Percentiles rank a stretch among this genome's conserved stretches.
Conservation (phyloP, 1,140 invertebrate species). For the Drosophila tani region DNA sequence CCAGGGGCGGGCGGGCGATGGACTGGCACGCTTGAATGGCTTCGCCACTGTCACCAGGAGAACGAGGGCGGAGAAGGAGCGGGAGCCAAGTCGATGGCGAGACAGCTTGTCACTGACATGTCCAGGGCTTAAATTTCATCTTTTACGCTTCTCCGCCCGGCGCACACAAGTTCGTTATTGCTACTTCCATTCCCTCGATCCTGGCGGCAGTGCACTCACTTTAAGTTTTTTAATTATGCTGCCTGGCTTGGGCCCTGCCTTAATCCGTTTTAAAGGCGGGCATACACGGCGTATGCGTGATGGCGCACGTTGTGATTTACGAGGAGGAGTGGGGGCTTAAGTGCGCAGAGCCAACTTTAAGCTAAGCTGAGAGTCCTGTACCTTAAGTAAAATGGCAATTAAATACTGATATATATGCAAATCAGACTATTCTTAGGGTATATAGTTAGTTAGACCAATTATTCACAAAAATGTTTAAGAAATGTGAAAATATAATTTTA, state of each 20-base stretch:
- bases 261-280: slow-evolving; percentile 40
- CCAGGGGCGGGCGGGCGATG: not conserved
- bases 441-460: too few relatives aligned
- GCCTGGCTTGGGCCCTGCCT: slow-evolving; percentile 16
- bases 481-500: not conserved
- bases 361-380: not conserved
- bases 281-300: slow-evolving; percentile 33
- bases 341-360: not conserved
- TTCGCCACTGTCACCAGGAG: slow-evolving; percentile 34
- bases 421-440: not conserved
- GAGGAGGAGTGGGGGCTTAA: not conserved
- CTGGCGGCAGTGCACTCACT: not conserved
- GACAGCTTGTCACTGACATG: slow-evolving; percentile 48
- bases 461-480: not conserved
- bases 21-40: slow-evolving; percentile 28
- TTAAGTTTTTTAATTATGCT: slow-evolving; percentile 57
- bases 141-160: slow-evolving; percentile 13
- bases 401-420: not conserved
- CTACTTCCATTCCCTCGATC: not conserved
- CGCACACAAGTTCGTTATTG: slow-evolving; percentile 31
- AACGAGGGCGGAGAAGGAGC: not conserved
- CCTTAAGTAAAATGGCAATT: not conserved
- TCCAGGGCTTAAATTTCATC: slow-evolving; percentile 46
- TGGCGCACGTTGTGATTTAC: slow-evolving; percentile 11
- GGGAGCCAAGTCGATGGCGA: slow-evolving; percentile 34